phyloP scores from a whole-genome alignment of 2,113 vertebrate species.

The Heptranchias perlo region DNA sequence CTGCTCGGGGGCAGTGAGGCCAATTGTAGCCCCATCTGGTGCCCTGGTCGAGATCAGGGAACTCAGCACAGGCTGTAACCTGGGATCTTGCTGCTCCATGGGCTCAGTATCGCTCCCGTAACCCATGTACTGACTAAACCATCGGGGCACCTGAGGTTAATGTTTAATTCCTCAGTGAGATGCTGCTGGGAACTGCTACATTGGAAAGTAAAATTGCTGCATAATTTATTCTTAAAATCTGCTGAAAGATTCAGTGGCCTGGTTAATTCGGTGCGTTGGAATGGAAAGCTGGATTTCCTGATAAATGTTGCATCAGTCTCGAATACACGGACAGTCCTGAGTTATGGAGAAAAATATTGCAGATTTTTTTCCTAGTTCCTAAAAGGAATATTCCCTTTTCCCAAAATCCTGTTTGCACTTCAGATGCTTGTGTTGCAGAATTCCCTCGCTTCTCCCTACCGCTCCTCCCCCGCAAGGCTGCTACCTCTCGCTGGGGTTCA shows the following conservation, averaged over 20 bases:
- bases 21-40: background rate
- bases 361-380: background rate
- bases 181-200: background rate
- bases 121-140: background rate
- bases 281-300: background rate
- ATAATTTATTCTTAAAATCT: constrained; percentile 28
- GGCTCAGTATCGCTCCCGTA: background rate
- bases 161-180: background rate
- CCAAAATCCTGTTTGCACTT: background rate
- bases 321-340: background rate
- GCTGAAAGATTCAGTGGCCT: background rate
- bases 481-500: background rate
- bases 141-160: background rate
- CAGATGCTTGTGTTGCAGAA: background rate
- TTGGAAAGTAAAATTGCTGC: background rate
- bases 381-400: background rate
- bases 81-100: background rate
- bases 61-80: background rate
- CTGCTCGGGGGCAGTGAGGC: background rate
- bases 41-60: background rate
- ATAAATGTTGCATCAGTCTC: background rate
- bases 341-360: background rate
- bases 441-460: background rate
- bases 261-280: background rate
- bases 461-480: too few species aligned